Evolutionary conservation across 2,113 vertebrate species (phyloP).

Genomic region (Pitta sordida): DNA sequence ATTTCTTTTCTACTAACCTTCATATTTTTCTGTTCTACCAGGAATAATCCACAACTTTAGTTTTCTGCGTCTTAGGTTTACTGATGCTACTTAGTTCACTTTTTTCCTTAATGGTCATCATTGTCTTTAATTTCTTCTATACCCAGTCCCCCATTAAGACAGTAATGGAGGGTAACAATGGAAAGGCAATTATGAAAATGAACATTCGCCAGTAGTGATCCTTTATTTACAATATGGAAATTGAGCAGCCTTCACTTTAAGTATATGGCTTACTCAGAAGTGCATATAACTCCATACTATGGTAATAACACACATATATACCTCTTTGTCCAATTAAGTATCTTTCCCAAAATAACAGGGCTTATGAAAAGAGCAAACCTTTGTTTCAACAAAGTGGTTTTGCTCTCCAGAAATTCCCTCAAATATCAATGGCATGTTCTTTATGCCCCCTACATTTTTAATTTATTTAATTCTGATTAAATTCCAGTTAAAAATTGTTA

Average conservation of each 20-base stretch:
- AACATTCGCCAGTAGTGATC: not conserved
- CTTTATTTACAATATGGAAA: not conserved
- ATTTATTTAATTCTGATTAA: not conserved
- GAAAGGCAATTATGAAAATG: not conserved
- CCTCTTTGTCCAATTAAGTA: not conserved
- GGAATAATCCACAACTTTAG: not conserved
- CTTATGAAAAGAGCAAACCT: not conserved
- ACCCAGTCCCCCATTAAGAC: not conserved
- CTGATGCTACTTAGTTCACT: not conserved
- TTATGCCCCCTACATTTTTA: not conserved
- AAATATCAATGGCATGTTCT: not conserved
- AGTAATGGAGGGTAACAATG: not conserved
- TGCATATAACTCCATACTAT: not conserved
- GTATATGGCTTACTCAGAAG: not conserved
- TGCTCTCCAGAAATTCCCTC: not conserved
- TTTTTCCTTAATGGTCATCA: not conserved
- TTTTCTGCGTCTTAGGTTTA: not conserved
- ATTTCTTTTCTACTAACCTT: not conserved
- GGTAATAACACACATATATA: not conserved
- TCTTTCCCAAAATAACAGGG: not conserved
- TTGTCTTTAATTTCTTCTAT: not conserved
- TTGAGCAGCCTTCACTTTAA: not conserved
- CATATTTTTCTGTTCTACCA: not conserved
- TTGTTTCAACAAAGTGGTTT: not conserved
- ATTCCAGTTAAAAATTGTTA: too few relatives aligned